Evolutionary conservation across 1,140 invertebrate genomes (phyloP).

Genomic region (Caenorhabditis latens): DNA sequence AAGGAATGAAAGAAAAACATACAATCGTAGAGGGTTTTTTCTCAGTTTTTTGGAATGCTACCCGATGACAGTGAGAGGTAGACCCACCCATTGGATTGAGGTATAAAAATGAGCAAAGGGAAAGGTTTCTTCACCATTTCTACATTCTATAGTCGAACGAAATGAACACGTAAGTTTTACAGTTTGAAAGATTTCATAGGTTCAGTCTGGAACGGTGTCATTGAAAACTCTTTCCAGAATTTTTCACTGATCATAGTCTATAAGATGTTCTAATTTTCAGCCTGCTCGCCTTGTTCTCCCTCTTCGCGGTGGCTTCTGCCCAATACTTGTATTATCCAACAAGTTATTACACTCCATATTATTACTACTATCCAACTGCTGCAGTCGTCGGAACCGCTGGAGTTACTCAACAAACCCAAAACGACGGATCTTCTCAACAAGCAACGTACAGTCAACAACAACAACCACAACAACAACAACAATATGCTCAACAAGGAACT

Average conservation of each 20-base stretch:
- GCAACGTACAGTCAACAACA: neutral
- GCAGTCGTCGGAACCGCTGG: conserved; percentile 21
- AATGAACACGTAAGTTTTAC: conserved; percentile 47
- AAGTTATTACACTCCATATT: conserved; percentile 55
- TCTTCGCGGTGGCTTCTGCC: conserved; percentile 39
- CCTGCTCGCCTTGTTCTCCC: conserved; percentile 6
- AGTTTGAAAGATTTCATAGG: neutral
- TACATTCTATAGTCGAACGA: conserved; percentile 18
- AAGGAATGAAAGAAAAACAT: conserved; percentile 34
- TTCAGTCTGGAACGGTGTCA: too few relatives aligned
- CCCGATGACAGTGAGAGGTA: conserved; percentile 11
- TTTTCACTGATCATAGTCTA: too few relatives aligned
- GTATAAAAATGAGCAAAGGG: conserved; percentile 6
- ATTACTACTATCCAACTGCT: conserved; percentile 55
- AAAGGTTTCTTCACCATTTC: conserved; percentile 5
- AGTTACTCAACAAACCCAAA: conserved; percentile 24
- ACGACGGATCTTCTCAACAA: conserved; percentile 36
- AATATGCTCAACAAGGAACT: conserved; percentile 26
- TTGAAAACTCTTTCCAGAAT: too few relatives aligned
- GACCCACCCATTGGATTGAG: conserved; percentile 27
- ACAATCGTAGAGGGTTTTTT: conserved; percentile 36
- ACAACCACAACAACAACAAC: conserved; percentile 50
- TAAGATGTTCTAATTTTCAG: conserved; percentile 29
- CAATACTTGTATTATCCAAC: conserved; percentile 55
- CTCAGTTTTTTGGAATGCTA: conserved; percentile 41